A percentile compares a stretch with the other conserved stretches of the same genome.
Conservation (phyloP, 2,888 invertebrate genomes). For the Criorhina ranunculi region DNA sequence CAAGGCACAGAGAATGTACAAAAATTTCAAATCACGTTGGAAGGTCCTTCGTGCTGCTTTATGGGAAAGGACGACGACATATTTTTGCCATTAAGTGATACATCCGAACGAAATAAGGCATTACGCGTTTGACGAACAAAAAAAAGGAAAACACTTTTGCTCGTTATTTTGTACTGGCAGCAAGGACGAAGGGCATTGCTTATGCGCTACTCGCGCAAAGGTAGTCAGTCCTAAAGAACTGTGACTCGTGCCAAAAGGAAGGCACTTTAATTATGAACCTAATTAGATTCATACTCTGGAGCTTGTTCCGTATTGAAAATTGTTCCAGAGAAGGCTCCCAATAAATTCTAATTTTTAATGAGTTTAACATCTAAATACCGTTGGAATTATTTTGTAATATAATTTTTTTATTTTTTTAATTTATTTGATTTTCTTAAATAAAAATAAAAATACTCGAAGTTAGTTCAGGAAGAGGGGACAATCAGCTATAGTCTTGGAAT, state of each 20-base stretch:
- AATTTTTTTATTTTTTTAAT: neutral
- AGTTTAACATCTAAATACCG: conserved; percentile 12
- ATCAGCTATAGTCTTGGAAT: no score
- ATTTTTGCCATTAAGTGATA: conserved; percentile 38
- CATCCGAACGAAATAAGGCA: conserved; percentile 19
- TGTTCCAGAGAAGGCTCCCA: conserved; percentile 8
- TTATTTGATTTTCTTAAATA: no score
- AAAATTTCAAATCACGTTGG: conserved; percentile 9
- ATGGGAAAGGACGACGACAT: conserved; percentile 18
- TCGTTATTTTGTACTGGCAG: neutral
- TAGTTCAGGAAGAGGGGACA: no score
- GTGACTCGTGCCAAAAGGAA: conserved; percentile 15
- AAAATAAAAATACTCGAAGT: no score
- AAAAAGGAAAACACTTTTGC: neutral
- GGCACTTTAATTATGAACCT: conserved; percentile 29
- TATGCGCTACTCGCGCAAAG: neutral
- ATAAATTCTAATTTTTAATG: conserved; percentile 28
- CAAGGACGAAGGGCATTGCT: neutral
- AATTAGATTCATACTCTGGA: conserved; percentile 20
- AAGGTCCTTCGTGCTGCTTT: neutral
- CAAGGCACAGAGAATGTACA: no score
- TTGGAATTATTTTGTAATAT: neutral
- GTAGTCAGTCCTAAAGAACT: neutral
- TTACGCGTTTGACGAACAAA: neutral
- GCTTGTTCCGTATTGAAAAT: neutral